These are phyloP conservation scores for Gorsachius magnificus DNA, from an alignment of 2,797 vertebrate genomes.

Conservation along the genomic window DNA sequence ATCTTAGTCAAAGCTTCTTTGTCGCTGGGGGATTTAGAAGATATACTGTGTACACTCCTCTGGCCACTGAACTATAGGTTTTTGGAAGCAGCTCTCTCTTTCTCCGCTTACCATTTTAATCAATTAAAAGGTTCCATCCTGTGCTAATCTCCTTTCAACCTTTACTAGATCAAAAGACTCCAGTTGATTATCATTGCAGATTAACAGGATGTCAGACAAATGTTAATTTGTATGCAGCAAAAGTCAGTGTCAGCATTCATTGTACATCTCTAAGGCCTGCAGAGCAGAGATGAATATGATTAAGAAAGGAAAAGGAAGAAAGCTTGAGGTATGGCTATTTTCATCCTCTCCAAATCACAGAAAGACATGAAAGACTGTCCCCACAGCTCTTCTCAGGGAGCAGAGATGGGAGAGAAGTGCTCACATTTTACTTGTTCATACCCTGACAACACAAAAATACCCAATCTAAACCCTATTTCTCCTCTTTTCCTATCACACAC, in stretches of 20 bases:
- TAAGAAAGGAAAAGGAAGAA: neutral
- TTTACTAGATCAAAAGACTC: neutral
- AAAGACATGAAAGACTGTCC: neutral
- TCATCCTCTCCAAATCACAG: neutral
- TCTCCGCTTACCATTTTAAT: conserved; percentile 42
- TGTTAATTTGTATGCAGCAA: conserved; percentile 19
- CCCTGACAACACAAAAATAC: neutral
- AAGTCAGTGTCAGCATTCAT: neutral
- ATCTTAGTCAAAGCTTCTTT: neutral
- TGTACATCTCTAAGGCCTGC: neutral
- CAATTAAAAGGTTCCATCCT: conserved; percentile 33
- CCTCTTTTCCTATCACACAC: neutral
- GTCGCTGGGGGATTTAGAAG: neutral
- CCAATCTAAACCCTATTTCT: neutral
- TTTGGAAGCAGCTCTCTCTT: neutral
- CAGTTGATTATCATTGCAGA: neutral
- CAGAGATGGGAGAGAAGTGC: neutral
- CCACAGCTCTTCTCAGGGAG: neutral
- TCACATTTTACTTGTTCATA: neutral
- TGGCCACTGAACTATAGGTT: neutral
- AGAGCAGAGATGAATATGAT: neutral
- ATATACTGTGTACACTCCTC: neutral
- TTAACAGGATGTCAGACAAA: conserved; percentile 24
- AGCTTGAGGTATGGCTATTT: neutral
- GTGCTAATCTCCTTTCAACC: conserved; percentile 25